Percentiles rank a stretch among this genome's conserved stretches.
phyloP scores from a whole-genome alignment of 1,140 invertebrate genomes.

The Achatina immaculata region DNA sequence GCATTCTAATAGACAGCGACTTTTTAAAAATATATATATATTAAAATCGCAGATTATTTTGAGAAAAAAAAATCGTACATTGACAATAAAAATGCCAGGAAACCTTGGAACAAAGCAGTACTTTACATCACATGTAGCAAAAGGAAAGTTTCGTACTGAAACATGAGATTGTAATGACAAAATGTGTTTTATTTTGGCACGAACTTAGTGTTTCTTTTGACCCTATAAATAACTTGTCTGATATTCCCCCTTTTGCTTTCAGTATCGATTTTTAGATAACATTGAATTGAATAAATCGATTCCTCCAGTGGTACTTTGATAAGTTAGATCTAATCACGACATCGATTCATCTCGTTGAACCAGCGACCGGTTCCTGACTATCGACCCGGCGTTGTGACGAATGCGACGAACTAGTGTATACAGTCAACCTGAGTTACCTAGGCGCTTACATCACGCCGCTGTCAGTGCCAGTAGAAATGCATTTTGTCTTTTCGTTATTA shows the following conservation, averaged over 20 bases:
- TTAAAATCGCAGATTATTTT: too few species aligned
- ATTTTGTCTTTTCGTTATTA: too few species aligned
- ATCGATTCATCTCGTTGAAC: conserved; percentile 11
- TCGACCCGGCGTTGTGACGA: conserved; percentile 2
- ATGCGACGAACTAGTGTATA: neutral
- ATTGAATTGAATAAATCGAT: conserved; percentile 6
- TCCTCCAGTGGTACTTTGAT: conserved; percentile 7
- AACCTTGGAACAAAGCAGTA: too few species aligned
- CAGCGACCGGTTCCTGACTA: conserved; percentile 13
- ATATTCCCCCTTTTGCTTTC: neutral
- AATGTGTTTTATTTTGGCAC: neutral
- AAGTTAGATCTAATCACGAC: conserved; percentile 3
- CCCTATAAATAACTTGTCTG: neutral
- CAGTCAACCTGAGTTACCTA: neutral
- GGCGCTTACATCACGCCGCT: neutral
- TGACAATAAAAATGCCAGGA: too few species aligned
- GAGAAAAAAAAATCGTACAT: too few species aligned
- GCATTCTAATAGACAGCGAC: too few species aligned
- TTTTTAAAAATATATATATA: too few species aligned
- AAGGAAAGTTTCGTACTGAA: too few species aligned
- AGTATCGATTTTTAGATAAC: conserved; percentile 8
- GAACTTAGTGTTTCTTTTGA: neutral
- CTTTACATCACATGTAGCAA: too few species aligned
- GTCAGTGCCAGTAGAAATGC: neutral
- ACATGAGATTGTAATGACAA: too few species aligned